phyloP scores from a whole-genome alignment of 2,797 vertebrate genomes.

The Labeo calbasu region DNA sequence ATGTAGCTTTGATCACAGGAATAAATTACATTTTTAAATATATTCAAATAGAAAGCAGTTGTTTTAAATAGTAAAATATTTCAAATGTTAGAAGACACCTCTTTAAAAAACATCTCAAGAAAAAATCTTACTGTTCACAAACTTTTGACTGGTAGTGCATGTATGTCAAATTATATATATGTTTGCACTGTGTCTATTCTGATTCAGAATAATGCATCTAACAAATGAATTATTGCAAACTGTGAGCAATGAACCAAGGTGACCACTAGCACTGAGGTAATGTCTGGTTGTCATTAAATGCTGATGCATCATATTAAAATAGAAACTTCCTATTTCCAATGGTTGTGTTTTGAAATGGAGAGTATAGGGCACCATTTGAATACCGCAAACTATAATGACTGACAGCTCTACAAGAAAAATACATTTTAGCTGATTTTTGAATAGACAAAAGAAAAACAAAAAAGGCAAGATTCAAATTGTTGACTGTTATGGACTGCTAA shows the following conservation, averaged over 20 bases:
- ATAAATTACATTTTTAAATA: too few species aligned
- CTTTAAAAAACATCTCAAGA: too few species aligned
- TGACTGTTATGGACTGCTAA: background rate
- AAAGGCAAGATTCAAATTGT: background rate
- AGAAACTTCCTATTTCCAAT: conserved; percentile 36
- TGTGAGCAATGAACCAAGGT: background rate
- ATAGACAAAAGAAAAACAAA: background rate
- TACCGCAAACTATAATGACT: background rate
- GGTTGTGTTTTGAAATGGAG: conserved; percentile 4
- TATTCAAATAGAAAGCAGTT: too few species aligned
- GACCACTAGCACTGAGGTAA: conserved; percentile 27
- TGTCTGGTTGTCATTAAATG: conserved; percentile 2
- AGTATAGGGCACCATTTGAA: background rate
- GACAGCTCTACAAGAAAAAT: background rate
- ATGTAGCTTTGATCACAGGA: too few species aligned
- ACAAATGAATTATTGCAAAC: background rate
- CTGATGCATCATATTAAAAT: conserved; percentile 11
- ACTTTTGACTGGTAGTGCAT: too few species aligned
- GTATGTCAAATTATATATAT: too few species aligned
- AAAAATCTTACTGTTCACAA: too few species aligned
- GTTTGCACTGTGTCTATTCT: too few species aligned
- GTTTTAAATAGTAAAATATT: too few species aligned
- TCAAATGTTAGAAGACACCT: too few species aligned
- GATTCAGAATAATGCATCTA: background rate
- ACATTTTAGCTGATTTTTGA: background rate